Evolutionary conservation across 2,113 vertebrate species (phyloP).

Genomic region (Antechinus flavipes): DNA sequence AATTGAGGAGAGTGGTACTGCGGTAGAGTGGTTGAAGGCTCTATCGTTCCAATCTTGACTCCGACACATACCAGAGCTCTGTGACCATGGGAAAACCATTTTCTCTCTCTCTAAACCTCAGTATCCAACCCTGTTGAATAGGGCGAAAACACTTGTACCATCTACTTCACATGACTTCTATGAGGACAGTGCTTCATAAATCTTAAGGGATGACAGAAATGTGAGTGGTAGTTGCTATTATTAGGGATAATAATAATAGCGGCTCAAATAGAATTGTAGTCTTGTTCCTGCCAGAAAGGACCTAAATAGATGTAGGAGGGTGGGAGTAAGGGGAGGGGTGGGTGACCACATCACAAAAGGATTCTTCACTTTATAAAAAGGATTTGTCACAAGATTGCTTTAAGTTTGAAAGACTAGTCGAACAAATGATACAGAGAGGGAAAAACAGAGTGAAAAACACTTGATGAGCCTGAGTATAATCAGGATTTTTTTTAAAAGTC

Average conservation of each 20-base stretch:
- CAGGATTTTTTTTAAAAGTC: neutral
- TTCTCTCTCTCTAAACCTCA: neutral
- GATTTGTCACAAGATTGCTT: neutral
- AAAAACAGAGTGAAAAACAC: neutral
- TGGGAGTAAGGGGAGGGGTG: neutral
- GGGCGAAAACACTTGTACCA: neutral
- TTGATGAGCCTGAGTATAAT: neutral
- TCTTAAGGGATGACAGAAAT: neutral
- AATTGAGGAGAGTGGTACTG: neutral
- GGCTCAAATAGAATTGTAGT: neutral
- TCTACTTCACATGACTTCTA: neutral
- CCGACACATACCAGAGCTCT: neutral
- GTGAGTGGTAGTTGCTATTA: neutral
- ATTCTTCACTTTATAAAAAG: constrained; percentile 49
- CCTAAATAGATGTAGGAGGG: neutral
- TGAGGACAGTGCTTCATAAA: neutral
- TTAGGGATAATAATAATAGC: neutral
- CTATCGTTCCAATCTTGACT: neutral
- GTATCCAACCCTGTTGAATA: neutral
- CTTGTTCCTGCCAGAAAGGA: neutral
- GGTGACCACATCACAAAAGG: constrained; percentile 4
- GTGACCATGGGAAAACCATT: neutral
- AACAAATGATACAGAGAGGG: neutral
- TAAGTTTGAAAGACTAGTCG: neutral
- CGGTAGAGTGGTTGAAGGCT: neutral